phyloP scores from a whole-genome alignment of 92 coral and sea anemone species.

The Actinernus sp. region DNA sequence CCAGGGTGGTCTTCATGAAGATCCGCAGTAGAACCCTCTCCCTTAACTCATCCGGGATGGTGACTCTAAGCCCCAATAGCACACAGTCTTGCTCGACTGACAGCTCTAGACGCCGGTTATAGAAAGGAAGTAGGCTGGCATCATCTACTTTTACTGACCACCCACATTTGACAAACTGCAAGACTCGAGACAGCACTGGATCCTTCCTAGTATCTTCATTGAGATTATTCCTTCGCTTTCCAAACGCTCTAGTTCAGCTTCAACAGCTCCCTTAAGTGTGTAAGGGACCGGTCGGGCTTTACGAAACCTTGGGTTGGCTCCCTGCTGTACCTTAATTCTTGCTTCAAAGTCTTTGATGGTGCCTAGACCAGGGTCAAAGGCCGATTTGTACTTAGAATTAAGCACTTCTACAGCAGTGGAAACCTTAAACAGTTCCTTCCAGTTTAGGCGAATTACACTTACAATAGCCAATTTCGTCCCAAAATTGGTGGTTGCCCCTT shows the following conservation, averaged over 20 bases:
- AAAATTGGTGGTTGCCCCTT: constrained; percentile 10
- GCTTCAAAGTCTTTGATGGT: constrained; percentile 7
- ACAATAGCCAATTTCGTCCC: constrained; percentile 9
- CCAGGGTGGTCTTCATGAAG: constrained; percentile 78
- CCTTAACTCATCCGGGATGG: constrained; percentile 44
- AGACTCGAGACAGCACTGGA: constrained; percentile 53
- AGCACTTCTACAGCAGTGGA: background rate
- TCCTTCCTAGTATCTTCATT: constrained; percentile 68
- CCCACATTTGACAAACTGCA: constrained; percentile 52
- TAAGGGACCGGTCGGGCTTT: too few relatives aligned
- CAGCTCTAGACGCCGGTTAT: constrained; percentile 43
- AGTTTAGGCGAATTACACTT: constrained; percentile 6
- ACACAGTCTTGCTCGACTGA: constrained; percentile 78
- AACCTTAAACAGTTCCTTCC: constrained; percentile 11
- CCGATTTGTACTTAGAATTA: constrained; percentile 4
- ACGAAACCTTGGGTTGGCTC: constrained; percentile 1
- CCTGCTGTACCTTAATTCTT: constrained; percentile 1
- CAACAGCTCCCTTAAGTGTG: too few relatives aligned
- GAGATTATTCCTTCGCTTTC: too few relatives aligned
- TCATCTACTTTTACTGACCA: constrained; percentile 56
- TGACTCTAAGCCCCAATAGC: constrained; percentile 71
- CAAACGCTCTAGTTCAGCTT: too few relatives aligned
- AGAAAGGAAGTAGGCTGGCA: constrained; percentile 56
- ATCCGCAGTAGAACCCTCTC: constrained; percentile 36
- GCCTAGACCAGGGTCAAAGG: constrained; percentile 1